A percentile compares a stretch with the other conserved stretches of the same genome.
phyloP scores from a whole-genome alignment of 2,797 vertebrate species.

The Clarias platycephalus region DNA sequence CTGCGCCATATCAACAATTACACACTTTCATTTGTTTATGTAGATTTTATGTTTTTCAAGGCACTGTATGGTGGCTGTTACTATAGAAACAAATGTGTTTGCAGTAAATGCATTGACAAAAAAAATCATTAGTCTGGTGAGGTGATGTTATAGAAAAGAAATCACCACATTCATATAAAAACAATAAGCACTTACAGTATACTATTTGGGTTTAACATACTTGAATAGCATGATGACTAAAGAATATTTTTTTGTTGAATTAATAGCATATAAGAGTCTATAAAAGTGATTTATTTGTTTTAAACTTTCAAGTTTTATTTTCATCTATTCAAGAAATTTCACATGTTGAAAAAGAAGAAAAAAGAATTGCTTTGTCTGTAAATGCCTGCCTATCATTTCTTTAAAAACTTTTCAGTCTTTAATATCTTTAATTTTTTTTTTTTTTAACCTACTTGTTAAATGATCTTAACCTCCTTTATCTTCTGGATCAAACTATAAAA shows the following conservation, averaged over 20 bases:
- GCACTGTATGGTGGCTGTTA: neutral
- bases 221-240: neutral
- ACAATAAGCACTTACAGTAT: neutral
- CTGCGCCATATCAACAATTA: neutral
- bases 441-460: no score
- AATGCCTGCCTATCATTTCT: neutral
- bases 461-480: neutral
- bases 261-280: neutral
- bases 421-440: neutral
- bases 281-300: constrained; percentile 3
- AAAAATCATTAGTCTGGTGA: neutral
- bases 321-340: neutral
- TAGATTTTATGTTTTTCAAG: no score
- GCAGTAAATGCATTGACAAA: neutral
- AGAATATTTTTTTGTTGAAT: neutral
- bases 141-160: neutral
- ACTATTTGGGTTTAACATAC: neutral
- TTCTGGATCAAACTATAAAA: neutral
- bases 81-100: neutral
- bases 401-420: neutral
- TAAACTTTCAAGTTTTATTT: neutral
- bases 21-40: neutral
- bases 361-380: neutral
- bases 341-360: neutral
- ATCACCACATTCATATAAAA: neutral